A percentile compares a stretch with the other conserved stretches of the same genome.
Conservation (phyloP, 2,888 invertebrate species). For the Harpagoxenus sublaevis region DNA sequence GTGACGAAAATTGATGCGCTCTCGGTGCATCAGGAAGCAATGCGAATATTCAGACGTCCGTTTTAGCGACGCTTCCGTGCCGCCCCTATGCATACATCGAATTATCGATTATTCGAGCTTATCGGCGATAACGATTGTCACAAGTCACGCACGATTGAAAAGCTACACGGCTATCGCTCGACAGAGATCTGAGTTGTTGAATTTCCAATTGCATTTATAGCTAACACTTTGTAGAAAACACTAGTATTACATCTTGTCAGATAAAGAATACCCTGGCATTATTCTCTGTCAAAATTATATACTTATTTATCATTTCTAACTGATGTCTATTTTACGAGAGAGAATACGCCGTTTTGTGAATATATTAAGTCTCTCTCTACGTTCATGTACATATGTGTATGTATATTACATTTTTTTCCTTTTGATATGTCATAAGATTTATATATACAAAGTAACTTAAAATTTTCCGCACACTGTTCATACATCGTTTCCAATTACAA, state of each 20-base stretch:
- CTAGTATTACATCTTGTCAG: background rate
- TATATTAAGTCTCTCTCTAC: background rate
- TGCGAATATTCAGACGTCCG: slow-evolving; percentile 25
- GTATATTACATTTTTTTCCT: background rate
- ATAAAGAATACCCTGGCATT: background rate
- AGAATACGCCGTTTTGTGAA: background rate
- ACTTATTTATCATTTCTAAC: background rate
- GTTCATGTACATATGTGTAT: background rate
- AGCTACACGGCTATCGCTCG: background rate
- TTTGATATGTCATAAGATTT: background rate
- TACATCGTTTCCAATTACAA: background rate
- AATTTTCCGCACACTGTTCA: background rate
- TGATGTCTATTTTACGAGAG: background rate
- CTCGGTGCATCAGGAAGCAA: slow-evolving; percentile 36
- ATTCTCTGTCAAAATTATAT: background rate
- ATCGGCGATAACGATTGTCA: slow-evolving; percentile 24
- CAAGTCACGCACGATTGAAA: slow-evolving; percentile 7
- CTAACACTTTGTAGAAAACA: background rate
- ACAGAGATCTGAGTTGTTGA: background rate
- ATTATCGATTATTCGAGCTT: slow-evolving; percentile 28
- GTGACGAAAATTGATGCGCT: slow-evolving; percentile 55
- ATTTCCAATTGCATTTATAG: background rate
- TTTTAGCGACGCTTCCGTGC: slow-evolving; percentile 27
- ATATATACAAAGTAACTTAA: background rate
- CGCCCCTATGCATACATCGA: background rate